Conservation (phyloP, 1,140 invertebrate genomes). For the Dinoponera quadriceps region DNA sequence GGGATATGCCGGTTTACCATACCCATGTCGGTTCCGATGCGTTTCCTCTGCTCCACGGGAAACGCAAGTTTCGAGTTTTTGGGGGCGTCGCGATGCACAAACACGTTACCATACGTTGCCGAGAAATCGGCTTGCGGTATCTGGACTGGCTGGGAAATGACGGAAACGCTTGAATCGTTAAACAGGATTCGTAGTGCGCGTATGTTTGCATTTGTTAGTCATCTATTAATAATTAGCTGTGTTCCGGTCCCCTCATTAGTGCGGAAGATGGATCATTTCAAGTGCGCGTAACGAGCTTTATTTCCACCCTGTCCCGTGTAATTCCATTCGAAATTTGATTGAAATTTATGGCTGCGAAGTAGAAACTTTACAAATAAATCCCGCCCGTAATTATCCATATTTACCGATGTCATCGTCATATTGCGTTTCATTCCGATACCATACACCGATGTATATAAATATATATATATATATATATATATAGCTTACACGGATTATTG, state of each 20-base stretch:
- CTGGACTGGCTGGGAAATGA: conserved; percentile 22
- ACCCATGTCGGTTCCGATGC: too few relatives aligned
- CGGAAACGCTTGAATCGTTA: conserved; percentile 13
- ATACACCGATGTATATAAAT: neutral
- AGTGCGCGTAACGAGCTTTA: conserved; percentile 9
- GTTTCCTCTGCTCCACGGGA: conserved; percentile 27
- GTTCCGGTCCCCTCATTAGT: conserved; percentile 67
- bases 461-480: too few relatives aligned
- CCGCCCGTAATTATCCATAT: conserved; percentile 7
- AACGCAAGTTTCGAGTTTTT: neutral
- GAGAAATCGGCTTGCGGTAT: conserved; percentile 46
- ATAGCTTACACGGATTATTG: conserved; percentile 20
- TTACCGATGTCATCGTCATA: conserved; percentile 13
- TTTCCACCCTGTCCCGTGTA: conserved; percentile 20
- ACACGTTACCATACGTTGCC: neutral
- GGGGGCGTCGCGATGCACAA: neutral
- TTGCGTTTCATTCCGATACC: neutral
- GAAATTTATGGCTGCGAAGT: conserved; percentile 48
- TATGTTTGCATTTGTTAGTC: conserved; percentile 27
- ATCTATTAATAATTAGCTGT: conserved; percentile 43
- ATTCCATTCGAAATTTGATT: conserved; percentile 69
- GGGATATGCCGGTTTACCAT: too few relatives aligned
- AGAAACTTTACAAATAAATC: conserved; percentile 27
- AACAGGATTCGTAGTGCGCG: conserved; percentile 23
- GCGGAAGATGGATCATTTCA: conserved; percentile 56